Base-by-base conservation (phyloP, 2,888 invertebrate genomes). In the Sinelater perroti region DNA sequence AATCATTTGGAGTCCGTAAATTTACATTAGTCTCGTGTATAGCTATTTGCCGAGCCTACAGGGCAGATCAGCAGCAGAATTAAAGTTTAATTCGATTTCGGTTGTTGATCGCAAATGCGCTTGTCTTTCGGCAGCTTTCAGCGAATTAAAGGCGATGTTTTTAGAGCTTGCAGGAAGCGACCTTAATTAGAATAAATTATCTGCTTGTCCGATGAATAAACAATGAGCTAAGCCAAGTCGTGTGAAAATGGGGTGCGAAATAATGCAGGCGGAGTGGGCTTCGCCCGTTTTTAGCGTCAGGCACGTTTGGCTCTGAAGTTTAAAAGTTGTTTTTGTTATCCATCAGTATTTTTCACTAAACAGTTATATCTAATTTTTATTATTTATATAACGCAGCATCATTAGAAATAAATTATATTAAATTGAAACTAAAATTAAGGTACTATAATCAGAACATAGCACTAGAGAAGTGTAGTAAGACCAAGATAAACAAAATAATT, bases 111-210 rank as follows among this genome's bases (percentile, higher is more conserved):
- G 38, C 36, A 10, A 26, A 28, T 18, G 35, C 36, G 31, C 28
- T 13, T 38, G 36, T 45, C 53, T 38, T 54, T 54, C 53, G 18
- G 35, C 10, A 40, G 52, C 44, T 52, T 52, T 52, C 24, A 45
- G 45, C 16, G 26, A 45, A 45, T 53, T 13, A 36, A 24, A 53
- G 16, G 13, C 44, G 35, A 26, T 14, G 35, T 46, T 53, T 44
- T 53, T 46, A 38, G 52, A 52, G 53, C 35, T 44, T 57, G 53
- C 52, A 52, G 61, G 58, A 60, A 62, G 57, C 61, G 61, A 65
- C 52, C 64, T 67, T 67, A 67, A 67, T 67, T 67, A 65, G 67
- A 67, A 67, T 67, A 67, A 67, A 67, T 67, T 67, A 67, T 65
- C 61, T 59, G 59, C 57, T 53, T 52, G 57, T 57, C 40, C 57